Base-by-base conservation (phyloP, 2,888 invertebrate genomes). In the Limnephilus marmoratus region DNA sequence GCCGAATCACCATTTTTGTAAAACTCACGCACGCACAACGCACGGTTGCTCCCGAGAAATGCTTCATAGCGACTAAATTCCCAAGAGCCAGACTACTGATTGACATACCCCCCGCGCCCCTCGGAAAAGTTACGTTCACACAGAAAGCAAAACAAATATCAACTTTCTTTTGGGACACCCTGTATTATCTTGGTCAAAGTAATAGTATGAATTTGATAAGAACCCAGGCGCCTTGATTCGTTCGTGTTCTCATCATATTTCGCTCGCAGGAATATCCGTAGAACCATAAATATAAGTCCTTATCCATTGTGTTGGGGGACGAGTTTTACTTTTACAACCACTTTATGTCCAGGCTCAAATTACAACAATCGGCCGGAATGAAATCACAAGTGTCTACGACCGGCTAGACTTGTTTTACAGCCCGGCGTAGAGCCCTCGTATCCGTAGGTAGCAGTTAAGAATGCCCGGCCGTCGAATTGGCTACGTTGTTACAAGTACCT, bases 391-490 rank as follows among this genome's bases (percentile, higher is more conserved):
- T 91, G 90, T 87, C 90, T 92, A 91, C 90, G 91, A 87, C 90
- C 91, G 93, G 91, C 91, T 90, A 91, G 92, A 92, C 92, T 92
- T 92, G 90, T 90, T 93, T 93, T 93, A 92, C 91, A 83, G 90
- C 92, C 85, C n/a, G 53, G 90, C 83, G 90, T 82, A 83, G 83
- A 83, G 83, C 37, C 41, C 41, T 83, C 37, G 88, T 88, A 88
- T 80, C 29, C 18, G 91, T 37, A 80, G 53, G 91, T 37, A 91
- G 68, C 85, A 53, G 85, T 85, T 90, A 90, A 83, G 53, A 81
- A 31, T 80, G 91, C 91, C 85, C 68, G 80, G 80, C 85, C 85
- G 80, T 81, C 68, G 85, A 91, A 91, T 91, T 85, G 85, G 91
- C 83, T 90, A 90, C 90, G 90, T 82, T 53, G 24, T 24, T 68